These are phyloP conservation scores for Recurvirostra avosetta DNA, from an alignment of 2,113 vertebrate species.

Conservation along the genomic window DNA sequence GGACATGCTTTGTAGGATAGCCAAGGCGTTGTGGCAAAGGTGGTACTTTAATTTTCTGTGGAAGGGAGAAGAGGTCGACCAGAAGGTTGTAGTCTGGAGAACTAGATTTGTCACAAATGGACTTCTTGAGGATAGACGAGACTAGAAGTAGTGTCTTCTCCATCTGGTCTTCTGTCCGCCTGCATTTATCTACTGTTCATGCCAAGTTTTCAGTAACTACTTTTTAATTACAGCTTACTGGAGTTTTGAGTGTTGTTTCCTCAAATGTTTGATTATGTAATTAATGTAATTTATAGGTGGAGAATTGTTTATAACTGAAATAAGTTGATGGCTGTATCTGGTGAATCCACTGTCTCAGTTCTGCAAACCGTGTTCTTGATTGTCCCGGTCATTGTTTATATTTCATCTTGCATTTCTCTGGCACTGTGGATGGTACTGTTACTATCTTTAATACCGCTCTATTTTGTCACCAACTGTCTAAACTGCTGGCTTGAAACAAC, in stretches of 20 bases:
- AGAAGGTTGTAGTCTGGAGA: not conserved
- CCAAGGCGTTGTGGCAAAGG: accelerated
- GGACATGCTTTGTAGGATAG: accelerated
- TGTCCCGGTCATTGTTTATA: not conserved
- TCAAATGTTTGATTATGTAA: not conserved
- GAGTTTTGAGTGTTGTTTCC: not conserved
- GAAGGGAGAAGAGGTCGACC: not conserved
- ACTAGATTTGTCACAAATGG: accelerated
- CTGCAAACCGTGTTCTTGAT: not conserved
- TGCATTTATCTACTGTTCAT: accelerated
- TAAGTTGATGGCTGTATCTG: not conserved
- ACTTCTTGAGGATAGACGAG: not conserved
- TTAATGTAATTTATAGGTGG: not conserved
- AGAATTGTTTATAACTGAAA: not conserved
- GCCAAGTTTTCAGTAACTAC: not conserved
- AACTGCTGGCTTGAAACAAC: not conserved
- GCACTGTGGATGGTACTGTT: not conserved
- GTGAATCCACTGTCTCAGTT: not conserved
- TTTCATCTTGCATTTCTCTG: not conserved
- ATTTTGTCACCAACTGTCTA: not conserved
- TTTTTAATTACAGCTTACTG: not conserved
- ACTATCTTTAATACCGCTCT: not conserved
- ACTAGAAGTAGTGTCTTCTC: not conserved
- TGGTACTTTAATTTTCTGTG: accelerated
- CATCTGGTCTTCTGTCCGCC: not conserved